These are phyloP conservation scores for Macaca nemestrina DNA, from an alignment of 2,113 vertebrate species.

Conservation along the genomic window DNA sequence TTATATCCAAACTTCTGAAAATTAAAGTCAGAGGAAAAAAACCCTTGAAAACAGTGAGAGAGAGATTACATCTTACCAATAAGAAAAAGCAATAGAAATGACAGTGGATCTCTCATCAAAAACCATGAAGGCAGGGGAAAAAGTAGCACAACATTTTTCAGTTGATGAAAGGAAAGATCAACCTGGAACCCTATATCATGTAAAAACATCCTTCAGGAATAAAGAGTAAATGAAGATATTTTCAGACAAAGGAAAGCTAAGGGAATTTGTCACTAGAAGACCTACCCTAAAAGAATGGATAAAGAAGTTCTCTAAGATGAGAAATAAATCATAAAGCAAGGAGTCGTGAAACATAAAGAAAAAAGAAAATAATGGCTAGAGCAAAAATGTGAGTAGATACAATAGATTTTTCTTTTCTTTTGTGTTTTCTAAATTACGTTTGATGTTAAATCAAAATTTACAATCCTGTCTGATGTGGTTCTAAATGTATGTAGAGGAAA, in stretches of 20 bases:
- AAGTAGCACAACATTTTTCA: background rate
- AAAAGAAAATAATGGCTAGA: background rate
- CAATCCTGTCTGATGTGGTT: background rate
- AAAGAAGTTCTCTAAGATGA: background rate
- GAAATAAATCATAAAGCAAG: background rate
- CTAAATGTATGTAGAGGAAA: too few relatives aligned
- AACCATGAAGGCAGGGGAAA: background rate
- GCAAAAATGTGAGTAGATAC: background rate
- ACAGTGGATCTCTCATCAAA: background rate
- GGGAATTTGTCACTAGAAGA: background rate
- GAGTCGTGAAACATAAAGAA: background rate
- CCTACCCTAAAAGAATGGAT: background rate
- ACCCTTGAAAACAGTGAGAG: background rate
- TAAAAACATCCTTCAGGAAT: background rate
- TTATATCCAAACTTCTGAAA: background rate
- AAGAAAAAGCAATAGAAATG: background rate
- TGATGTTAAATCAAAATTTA: background rate
- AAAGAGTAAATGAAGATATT: background rate
- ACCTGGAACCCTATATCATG: background rate
- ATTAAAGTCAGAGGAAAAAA: background rate
- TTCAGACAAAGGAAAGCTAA: background rate
- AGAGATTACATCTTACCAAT: background rate
- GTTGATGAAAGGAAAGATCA: background rate
- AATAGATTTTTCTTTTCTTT: background rate
- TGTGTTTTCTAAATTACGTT: background rate